phyloP scores from a whole-genome alignment of 2,113 vertebrate genomes.

The Festucalex cinctus region DNA sequence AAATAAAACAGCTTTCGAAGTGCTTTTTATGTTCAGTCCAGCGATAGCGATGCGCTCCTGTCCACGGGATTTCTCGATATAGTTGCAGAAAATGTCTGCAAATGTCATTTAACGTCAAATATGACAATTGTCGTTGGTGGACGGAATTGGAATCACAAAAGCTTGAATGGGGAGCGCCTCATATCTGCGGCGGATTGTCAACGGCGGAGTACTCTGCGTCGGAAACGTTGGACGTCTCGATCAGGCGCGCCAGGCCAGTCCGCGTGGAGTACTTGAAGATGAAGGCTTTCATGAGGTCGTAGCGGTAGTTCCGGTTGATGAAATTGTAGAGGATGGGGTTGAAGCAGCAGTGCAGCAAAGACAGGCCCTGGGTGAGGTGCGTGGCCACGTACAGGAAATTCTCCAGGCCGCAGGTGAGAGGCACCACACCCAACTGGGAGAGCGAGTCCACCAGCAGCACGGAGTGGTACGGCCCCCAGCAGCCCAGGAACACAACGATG shows the following conservation, averaged over 20 bases:
- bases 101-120: constrained; percentile 19
- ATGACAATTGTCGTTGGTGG: not conserved
- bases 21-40: constrained; percentile 51
- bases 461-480: constrained; percentile 89
- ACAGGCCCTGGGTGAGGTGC: constrained; percentile 91
- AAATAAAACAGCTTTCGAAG: constrained; percentile 50
- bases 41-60: constrained; percentile 11
- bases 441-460: constrained; percentile 83
- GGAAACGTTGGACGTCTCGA: constrained; percentile 79
- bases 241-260: constrained; percentile 87
- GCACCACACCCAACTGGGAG: constrained; percentile 80
- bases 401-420: constrained; percentile 85
- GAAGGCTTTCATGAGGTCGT: constrained; percentile 95
- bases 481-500: constrained; percentile 86
- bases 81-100: constrained; percentile 17
- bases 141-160: not conserved
- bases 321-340: constrained; percentile 96
- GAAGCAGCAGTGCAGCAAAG: constrained; percentile 90
- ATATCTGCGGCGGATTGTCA: constrained; percentile 73
- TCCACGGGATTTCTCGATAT: constrained; percentile 31
- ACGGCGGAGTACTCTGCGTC: constrained; percentile 87
- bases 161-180: constrained; percentile 8
- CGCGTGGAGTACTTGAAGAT: constrained; percentile 95
- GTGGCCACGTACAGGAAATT: constrained; percentile 81
- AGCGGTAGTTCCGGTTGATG: constrained; percentile 87